phyloP scores from a whole-genome alignment of 2,113 vertebrate genomes.

The Nothobranchius kuhntae region DNA sequence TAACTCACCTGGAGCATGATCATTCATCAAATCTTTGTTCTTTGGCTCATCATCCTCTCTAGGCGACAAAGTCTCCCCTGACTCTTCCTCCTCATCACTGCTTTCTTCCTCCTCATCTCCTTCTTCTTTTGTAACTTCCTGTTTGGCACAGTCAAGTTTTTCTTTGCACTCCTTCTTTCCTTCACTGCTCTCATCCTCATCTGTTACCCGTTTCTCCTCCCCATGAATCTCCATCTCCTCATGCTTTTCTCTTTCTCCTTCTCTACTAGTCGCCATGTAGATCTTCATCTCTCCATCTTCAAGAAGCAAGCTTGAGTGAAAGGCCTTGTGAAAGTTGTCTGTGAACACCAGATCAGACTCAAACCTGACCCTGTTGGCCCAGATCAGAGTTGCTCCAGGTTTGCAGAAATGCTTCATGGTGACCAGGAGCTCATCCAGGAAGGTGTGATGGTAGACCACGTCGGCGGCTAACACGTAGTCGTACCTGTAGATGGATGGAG shows the following conservation, averaged over 20 bases:
- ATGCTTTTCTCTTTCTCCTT: constrained; percentile 2
- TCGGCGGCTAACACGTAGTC: constrained; percentile 91
- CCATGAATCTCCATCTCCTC: not conserved
- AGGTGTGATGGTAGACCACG: constrained; percentile 89
- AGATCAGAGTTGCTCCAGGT: constrained; percentile 86
- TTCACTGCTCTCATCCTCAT: constrained; percentile 3
- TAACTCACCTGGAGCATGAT: constrained; percentile 35
- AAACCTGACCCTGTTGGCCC: constrained; percentile 92
- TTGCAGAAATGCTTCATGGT: constrained; percentile 89
- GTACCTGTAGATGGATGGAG: constrained; percentile 78
- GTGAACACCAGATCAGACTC: constrained; percentile 85
- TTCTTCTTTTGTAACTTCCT: constrained; percentile 4
- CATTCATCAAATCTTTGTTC: not conserved
- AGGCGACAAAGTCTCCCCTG: not conserved
- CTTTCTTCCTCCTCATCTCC: constrained; percentile 9
- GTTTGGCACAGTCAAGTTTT: not conserved
- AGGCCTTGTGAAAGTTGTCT: constrained; percentile 78
- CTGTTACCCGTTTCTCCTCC: not conserved
- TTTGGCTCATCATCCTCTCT: constrained; percentile 11
- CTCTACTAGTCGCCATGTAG: constrained; percentile 78
- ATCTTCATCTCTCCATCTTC: constrained; percentile 86
- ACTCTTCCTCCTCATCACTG: constrained; percentile 11
- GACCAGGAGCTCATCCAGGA: constrained; percentile 81
- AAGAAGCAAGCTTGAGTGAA: constrained; percentile 81
- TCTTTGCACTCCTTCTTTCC: not conserved